A percentile compares a stretch with the other conserved stretches of the same genome.
Conservation (phyloP, 1,140 invertebrate genomes). For the Campoletis sonorensis region DNA sequence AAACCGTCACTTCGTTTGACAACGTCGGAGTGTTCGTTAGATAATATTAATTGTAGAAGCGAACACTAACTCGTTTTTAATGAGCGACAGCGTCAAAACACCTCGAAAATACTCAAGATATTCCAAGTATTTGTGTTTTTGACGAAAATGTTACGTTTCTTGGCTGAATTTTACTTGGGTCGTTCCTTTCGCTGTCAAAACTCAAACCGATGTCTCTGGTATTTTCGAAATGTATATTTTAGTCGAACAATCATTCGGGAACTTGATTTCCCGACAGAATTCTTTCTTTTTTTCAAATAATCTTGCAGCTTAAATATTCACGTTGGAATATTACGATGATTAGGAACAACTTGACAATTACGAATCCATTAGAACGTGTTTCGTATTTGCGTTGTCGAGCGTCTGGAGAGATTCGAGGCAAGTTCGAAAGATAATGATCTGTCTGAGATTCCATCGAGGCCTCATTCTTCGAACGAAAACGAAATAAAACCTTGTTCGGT, state of each 20-base stretch:
- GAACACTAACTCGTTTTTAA: conserved; percentile 26
- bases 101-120: background rate
- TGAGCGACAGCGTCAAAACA: conserved; percentile 1
- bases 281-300: no score
- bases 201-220: background rate
- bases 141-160: background rate
- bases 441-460: conserved; percentile 20
- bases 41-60: background rate
- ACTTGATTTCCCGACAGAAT: no score
- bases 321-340: conserved; percentile 10
- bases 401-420: background rate
- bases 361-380: background rate
- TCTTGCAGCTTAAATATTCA: no score
- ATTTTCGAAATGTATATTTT: no score
- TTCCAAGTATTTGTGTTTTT: background rate
- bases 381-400: conserved; percentile 8
- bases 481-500: conserved; percentile 13
- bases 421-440: conserved; percentile 28
- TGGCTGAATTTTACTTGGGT: background rate
- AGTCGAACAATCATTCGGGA: no score
- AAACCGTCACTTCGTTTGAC: background rate
- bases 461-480: background rate
- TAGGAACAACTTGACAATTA: background rate
- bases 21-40: background rate
- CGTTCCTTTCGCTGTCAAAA: background rate